Evolutionary conservation across 1,140 invertebrate genomes (phyloP), one percentile per base, ranked within the genome.

Genomic region (Helicoverpa armigera): DNA sequence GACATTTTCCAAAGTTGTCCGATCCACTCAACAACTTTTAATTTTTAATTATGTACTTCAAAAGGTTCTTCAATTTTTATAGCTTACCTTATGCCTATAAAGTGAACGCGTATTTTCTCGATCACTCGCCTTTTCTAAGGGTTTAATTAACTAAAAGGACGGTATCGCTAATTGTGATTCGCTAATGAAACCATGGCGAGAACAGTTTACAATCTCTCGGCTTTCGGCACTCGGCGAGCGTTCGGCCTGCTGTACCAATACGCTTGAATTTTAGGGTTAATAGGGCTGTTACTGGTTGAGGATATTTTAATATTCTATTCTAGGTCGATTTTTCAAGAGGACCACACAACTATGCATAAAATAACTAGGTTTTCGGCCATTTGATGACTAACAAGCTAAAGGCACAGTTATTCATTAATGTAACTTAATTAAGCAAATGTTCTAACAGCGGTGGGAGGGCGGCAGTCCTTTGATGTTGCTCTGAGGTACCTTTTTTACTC

Each of bases 131-230:
- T 13, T 60, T 54, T 29, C 23, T n/a, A 67, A 67, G 50, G 60
- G 75, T 65, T 50, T 67, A 65, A 77, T 77, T 31, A 70, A 29
- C 67, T 70, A 77, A 77, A 77, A 67, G 61, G 75, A 23, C 9
- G 61, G 16, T 35, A 35, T 51, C 50, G 61, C 61, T 77, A 67
- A 77, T 77, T 77, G 60, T 77, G 14, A 77, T 77, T 77, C 16
- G 51, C 50, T 77, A 67, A 77, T 77, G 65, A 77, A 65, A 63
- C 54, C 58, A 53, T 77, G 53, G 75, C 75, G 23, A 23, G n/a
- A 53, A 50, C 13, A 67, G 65, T 77, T 77, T 48, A 65, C 50
- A 65, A 77, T 51, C 16, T n/a, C 56, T 51, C 58, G 43, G 58
- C 48, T 61, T 54, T 77, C 50, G 51, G 31, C 63, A 12, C 13